Base-by-base conservation (phyloP, 1,140 invertebrate genomes). In the Anadara kagoshimensis region DNA sequence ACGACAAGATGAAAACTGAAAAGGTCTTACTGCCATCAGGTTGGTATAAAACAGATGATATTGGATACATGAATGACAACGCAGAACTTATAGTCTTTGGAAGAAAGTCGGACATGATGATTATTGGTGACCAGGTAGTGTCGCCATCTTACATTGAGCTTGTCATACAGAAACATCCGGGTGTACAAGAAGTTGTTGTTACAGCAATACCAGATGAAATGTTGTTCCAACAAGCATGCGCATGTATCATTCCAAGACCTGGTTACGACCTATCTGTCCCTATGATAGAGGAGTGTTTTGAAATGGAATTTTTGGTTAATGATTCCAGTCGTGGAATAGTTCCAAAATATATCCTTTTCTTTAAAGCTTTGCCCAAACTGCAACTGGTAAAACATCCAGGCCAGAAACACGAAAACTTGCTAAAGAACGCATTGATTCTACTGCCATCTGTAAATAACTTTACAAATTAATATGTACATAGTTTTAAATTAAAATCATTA, bases 21-120 rank as follows among this genome's bases (percentile, higher is more conserved):
- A 81, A 88, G 63, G 78, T 77, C 5, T 26, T 91, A 5, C 86
- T 89, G 53, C 53, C 57, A 0, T 89, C 91, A 56, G 90, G 89
- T 0, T 90, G 86, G 86, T 75, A 88, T 18, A 85, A 86, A 66
- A 89, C 87, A 12, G 88, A 89, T 44, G 89, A 90, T 74, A 72
- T 89, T 24, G 89, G 84, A 4, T 54, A 57, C 26, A 63, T 84
- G 73, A 76, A 63, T 78, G 26, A 67, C 44, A 43, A 81, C 69
- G 69, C 75, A 12, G 29, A 63, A 41, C 49, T 76, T 5, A 45
- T 45, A 43, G 51, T 76, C 24, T 20, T 26, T n/a, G 63, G 70
- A 20, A 18, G 74, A 22, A 16, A 5, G 1, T 71, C 68, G 16
- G 74, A 76, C 29, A 65, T 63, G 22, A 71, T 71, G 5, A 45